Base-by-base conservation (phyloP, 2,888 invertebrate genomes). In the Ptycholaimellus sp. region DNA sequence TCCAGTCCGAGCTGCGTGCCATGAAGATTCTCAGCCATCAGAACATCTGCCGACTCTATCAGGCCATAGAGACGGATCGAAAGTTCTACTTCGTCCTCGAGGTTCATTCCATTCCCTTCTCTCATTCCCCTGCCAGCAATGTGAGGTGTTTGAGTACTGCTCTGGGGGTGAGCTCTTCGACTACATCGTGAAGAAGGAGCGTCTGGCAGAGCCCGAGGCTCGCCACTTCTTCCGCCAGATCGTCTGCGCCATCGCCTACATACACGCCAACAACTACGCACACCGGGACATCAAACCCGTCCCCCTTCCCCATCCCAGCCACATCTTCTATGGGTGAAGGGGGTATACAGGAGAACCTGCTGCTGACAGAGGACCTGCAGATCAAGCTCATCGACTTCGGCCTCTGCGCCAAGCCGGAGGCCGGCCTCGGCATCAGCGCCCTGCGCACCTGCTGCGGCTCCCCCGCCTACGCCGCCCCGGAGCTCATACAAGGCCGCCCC, bases 241-340 rank as follows among this genome's bases (percentile, higher is more conserved):
- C 47, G 69, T 76, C 2, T 70, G 74, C 30, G 76, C 76, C 30
- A 73, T 79, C 19, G 72, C 74, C 2, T 78, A 73, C 56, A 67
- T 76, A 42, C 78, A 79, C 53, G 66, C 65, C 44, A 63, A 69
- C 46, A 77, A 77, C 20, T 76, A 72, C 59, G 76, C 74, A 32
- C 78, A 78, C 56, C 61, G 78, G 45, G 78, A 78, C 60, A 63
- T 78, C 29, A 78, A 79, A 59, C 78, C 77, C n/a, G 74, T 74
- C 62, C 9, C 23, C 11, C 25, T 11, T n/a, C 34, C 22, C 18
- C 22, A 7, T 23, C 34, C 16, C 22, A 13, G 9, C 11, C 6
- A 9, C 9, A 14, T 33, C 11, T 20, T 19, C 5, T 33, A 28
- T 35, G 5, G 14, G 7, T 13, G 33, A 17, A 22, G 13, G 20